These are phyloP conservation scores for Morone chrysops DNA, from an alignment of 2,113 vertebrate species.

Conservation along the genomic window DNA sequence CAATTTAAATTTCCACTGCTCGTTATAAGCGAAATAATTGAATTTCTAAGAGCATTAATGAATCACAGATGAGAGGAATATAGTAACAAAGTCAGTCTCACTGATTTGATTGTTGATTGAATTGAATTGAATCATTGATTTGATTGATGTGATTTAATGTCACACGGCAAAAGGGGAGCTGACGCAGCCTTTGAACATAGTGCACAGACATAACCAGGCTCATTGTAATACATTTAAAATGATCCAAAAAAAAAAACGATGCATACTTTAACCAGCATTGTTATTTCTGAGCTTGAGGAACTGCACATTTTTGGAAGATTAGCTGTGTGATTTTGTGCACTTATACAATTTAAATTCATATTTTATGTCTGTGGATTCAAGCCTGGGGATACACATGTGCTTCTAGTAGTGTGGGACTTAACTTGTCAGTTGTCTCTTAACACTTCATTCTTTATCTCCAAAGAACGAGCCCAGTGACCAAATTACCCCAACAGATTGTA, in stretches of 20 bases:
- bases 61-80: not conserved
- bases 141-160: too few species aligned
- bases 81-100: not conserved
- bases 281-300: not conserved
- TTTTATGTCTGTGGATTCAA: not conserved
- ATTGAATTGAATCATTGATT: too few species aligned
- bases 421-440: not conserved
- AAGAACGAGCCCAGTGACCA: conserved; percentile 57
- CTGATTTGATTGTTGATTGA: not conserved
- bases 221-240: not conserved
- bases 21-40: not conserved
- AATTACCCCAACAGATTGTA: conserved; percentile 75
- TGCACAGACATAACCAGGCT: not conserved
- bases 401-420: conserved; percentile 14
- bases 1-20: not conserved
- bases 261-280: not conserved
- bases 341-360: not conserved
- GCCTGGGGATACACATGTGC: not conserved
- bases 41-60: not conserved
- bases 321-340: not conserved
- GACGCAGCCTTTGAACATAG: not conserved
- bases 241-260: not conserved
- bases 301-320: not conserved
- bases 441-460: conserved; percentile 19
- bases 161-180: too few species aligned